Evolutionary conservation across 2,888 invertebrate species (phyloP).

Genomic region (Drosophila paramelanica): DNA sequence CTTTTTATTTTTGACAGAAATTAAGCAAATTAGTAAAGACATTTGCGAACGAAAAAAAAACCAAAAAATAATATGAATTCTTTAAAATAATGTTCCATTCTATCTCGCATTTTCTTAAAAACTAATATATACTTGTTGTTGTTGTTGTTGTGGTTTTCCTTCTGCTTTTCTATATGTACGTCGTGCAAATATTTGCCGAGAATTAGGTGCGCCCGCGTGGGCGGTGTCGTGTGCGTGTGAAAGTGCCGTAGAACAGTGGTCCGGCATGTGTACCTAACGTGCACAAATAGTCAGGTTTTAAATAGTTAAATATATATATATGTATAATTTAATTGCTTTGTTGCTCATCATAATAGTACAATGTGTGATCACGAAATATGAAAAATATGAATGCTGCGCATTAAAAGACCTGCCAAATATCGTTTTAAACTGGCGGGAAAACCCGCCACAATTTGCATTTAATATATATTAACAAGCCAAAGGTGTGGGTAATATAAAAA

Average conservation of each 20-base stretch:
- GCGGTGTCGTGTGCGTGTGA: slow-evolving; percentile 53
- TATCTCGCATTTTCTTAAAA: slow-evolving; percentile 36
- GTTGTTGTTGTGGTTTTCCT: neutral
- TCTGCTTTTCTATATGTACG: slow-evolving; percentile 8
- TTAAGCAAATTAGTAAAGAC: slow-evolving; percentile 75
- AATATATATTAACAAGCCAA: slow-evolving; percentile 22
- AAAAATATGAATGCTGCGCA: slow-evolving; percentile 21
- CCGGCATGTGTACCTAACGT: slow-evolving; percentile 28
- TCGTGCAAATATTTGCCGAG: slow-evolving; percentile 44
- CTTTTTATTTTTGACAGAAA: slow-evolving; percentile 59
- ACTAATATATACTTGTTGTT: slow-evolving; percentile 2
- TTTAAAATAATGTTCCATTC: slow-evolving; percentile 44
- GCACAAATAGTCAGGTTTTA: slow-evolving; percentile 31
- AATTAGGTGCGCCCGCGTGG: slow-evolving; percentile 61
- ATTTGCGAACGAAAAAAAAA: slow-evolving; percentile 40
- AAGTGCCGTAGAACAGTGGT: slow-evolving; percentile 47
- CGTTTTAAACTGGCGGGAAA: slow-evolving; percentile 29
- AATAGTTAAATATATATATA: slow-evolving; percentile 10
- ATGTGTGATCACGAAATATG: slow-evolving; percentile 22
- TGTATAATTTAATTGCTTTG: slow-evolving; percentile 35
- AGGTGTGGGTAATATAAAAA: slow-evolving; percentile 1
- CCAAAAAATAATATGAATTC: slow-evolving; percentile 45
- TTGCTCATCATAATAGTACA: slow-evolving; percentile 27
- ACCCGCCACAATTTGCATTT: slow-evolving; percentile 22
- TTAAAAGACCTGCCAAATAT: slow-evolving; percentile 21